phyloP scores from a whole-genome alignment of 2,888 invertebrate genomes.

The Platynereis dumerilii region DNA sequence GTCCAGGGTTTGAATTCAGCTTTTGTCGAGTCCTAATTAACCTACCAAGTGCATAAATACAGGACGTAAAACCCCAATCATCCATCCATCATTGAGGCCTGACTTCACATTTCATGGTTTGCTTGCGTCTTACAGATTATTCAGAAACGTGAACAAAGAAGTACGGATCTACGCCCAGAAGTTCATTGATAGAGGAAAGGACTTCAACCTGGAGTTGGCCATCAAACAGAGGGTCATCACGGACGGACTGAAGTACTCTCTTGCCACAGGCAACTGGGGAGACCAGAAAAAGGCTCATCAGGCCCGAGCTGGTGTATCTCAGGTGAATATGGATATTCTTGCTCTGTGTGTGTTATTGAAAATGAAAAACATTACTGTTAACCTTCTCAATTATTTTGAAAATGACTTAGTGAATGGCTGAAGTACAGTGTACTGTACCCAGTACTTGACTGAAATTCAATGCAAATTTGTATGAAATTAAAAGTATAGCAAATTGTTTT shows the following conservation, averaged over 20 bases:
- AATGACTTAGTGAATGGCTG: too few relatives aligned
- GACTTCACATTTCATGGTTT: background rate
- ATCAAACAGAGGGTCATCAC: constrained; percentile 98
- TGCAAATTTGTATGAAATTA: too few relatives aligned
- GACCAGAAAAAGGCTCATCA: constrained; percentile 99
- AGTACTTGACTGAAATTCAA: too few relatives aligned
- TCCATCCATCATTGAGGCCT: background rate
- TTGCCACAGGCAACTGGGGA: constrained; percentile 99
- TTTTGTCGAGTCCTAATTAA: too few relatives aligned
- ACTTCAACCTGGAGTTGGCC: constrained; percentile 94
- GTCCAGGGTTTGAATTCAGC: too few relatives aligned
- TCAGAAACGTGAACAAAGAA: constrained; percentile 95
- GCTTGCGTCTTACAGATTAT: constrained; percentile 73
- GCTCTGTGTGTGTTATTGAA: too few relatives aligned
- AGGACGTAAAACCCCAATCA: too few relatives aligned
- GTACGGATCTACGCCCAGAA: constrained; percentile 97
- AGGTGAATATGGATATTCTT: constrained; percentile 69
- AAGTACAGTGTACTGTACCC: too few relatives aligned
- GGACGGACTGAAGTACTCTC: constrained; percentile 94
- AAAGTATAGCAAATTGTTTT: too few relatives aligned
- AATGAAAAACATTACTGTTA: too few relatives aligned
- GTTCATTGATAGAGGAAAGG: constrained; percentile 97
- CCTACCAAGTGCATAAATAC: too few relatives aligned
- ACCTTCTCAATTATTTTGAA: too few relatives aligned
- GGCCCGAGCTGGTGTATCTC: constrained; percentile 93